Base-by-base conservation (phyloP, 2,113 vertebrate species). In the Galeopterus variegatus region DNA sequence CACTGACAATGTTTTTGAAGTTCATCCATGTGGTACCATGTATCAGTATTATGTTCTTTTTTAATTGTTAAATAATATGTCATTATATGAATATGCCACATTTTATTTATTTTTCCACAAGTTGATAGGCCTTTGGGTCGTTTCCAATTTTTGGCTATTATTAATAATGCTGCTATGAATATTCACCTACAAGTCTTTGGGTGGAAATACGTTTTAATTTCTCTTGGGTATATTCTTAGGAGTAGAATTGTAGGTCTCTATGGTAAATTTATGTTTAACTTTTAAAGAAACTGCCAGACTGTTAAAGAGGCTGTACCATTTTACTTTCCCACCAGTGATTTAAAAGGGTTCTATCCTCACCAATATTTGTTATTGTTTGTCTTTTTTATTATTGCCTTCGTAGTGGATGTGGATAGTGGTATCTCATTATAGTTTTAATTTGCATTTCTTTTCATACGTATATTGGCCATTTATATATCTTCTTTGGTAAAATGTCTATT, bases 71-170 rank as follows among this genome's bases (percentile, higher is more conserved):
- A 88, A 36, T 84, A 60, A 65, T 50, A 73, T 76, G 58, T 9
- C 26, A 50, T 75, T 73, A 45, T 67, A 58, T 33, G 31, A 86
- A 8, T 65, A 67, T 26, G 10, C 24, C 56, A 67, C 45, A 89
- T 96, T 95, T 93, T 90, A 23, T 79, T 92, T 88, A 89, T 41
- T 45, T 45, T n/a, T 50, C 93, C 58, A 92, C 33, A 54, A 77
- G 36, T 58, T 70, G 12, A 54, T 28, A 89, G 80, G 62, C 41
- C 65, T 90, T 93, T 84, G 58, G 50, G 56, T 96, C 15, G 6
- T 77, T 92, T 94, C 19, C 17, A 90, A 54, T 45, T 95, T 41
- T 8, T 31, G 52, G 28, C 18, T n/a, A 88, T 60, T 91, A 41
- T 67, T 50, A 97, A 80, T 85, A 73, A 73, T 54, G 54, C 2